Evolutionary conservation across 1,140 invertebrate species (phyloP).

Genomic region (Hylyphantes graminicola): DNA sequence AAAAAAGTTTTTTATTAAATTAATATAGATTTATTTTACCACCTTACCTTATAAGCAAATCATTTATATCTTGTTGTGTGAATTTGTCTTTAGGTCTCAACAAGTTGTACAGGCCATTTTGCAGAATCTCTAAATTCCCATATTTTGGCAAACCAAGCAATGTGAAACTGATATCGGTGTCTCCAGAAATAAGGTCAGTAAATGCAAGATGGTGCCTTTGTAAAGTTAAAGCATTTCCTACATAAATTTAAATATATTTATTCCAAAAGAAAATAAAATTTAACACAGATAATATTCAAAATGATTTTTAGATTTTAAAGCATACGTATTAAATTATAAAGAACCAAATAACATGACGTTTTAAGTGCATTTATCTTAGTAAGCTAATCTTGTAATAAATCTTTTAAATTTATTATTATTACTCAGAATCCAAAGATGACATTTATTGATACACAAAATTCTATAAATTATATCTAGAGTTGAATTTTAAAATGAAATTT

Average conservation of each 20-base stretch:
- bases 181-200: constrained; percentile 46
- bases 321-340: too few species aligned
- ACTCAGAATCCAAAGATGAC: too few species aligned
- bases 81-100: constrained; percentile 30
- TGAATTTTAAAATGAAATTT: too few species aligned
- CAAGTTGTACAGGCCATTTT: constrained; percentile 8
- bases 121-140: constrained; percentile 33
- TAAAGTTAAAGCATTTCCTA: constrained; percentile 35
- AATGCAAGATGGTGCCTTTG: constrained; percentile 50
- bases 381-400: too few species aligned
- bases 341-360: too few species aligned
- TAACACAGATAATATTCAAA: too few species aligned
- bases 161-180: constrained; percentile 32
- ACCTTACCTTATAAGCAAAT: constrained; percentile 18
- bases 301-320: too few species aligned
- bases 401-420: too few species aligned
- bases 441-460: too few species aligned
- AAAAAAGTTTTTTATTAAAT: constrained; percentile 3
- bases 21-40: neutral
- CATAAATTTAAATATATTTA: neutral
- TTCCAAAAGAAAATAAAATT: too few species aligned
- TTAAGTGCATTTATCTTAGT: too few species aligned
- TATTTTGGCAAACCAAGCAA: constrained; percentile 28
- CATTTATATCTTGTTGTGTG: constrained; percentile 56
- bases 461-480: too few species aligned